These are phyloP conservation scores for Urocynchramus pylzowi DNA, from an alignment of 2,113 vertebrate species.

Conservation along the genomic window DNA sequence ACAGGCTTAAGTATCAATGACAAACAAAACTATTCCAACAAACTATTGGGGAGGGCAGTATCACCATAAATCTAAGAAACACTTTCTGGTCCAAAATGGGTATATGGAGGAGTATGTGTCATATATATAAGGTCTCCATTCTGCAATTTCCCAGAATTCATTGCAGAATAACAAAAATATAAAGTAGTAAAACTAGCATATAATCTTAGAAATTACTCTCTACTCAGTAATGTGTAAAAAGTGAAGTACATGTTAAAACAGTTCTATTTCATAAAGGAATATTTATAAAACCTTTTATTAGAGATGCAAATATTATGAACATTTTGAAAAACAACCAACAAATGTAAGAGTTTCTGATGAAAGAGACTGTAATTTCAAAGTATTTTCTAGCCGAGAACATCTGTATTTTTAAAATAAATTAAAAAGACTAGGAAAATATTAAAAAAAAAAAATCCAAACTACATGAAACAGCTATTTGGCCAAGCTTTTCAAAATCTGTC, in stretches of 20 bases:
- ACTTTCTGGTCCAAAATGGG: not conserved
- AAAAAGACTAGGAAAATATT: not conserved
- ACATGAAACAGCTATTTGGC: not conserved
- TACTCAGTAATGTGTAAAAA: not conserved
- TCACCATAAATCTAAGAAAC: constrained; percentile 21
- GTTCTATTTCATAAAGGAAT: not conserved
- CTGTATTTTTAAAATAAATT: not conserved
- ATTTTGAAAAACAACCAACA: not conserved
- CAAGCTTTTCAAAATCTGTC: constrained; percentile 9
- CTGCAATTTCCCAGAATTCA: constrained; percentile 41
- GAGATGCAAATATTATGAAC: not conserved
- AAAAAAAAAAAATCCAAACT: not conserved
- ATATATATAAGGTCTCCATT: not conserved
- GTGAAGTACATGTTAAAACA: not conserved
- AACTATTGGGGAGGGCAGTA: not conserved
- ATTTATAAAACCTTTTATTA: not conserved
- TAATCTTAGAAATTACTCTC: not conserved
- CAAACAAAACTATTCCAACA: not conserved
- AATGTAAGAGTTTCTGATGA: not conserved
- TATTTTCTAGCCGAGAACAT: not conserved
- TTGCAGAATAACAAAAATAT: constrained; percentile 46
- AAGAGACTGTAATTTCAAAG: not conserved
- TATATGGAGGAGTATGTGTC: not conserved
- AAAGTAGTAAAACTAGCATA: not conserved
- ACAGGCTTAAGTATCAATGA: not conserved